These are phyloP conservation scores for Hypocryptadius cinnamomeus DNA, from an alignment of 2,113 vertebrate species.

Conservation along the genomic window DNA sequence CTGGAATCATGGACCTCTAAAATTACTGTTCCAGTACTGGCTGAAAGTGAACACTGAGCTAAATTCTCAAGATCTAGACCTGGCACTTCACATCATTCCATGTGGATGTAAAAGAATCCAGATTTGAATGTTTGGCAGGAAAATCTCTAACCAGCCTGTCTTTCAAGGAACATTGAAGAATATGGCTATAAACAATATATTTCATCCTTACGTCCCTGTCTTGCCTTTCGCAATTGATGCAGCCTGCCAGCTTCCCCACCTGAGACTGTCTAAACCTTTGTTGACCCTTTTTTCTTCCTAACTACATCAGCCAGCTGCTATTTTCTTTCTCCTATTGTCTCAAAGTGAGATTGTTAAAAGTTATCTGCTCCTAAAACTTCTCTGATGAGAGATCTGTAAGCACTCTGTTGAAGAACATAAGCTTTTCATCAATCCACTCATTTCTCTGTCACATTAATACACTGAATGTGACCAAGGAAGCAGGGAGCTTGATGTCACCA, in stretches of 20 bases:
- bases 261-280: not conserved
- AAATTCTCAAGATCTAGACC: not conserved
- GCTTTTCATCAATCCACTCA: not conserved
- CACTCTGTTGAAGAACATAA: not conserved
- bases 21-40: not conserved
- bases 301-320: not conserved
- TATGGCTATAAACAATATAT: not conserved
- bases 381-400: not conserved
- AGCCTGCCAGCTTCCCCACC: not conserved
- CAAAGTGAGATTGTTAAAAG: not conserved
- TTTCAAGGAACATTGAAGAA: not conserved
- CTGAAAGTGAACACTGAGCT: not conserved
- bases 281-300: not conserved
- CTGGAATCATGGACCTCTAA: not conserved
- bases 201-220: not conserved
- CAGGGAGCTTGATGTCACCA: not conserved
- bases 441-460: not conserved
- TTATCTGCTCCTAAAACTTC: not conserved
- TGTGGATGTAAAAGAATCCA: not conserved
- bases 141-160: not conserved
- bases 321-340: not conserved
- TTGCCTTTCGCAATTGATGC: not conserved
- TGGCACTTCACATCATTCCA: not conserved
- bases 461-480: not conserved
- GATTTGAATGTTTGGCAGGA: not conserved